These are phyloP conservation scores for Xylota segnis DNA, from an alignment of 2,888 invertebrate genomes.

Conservation along the genomic window DNA sequence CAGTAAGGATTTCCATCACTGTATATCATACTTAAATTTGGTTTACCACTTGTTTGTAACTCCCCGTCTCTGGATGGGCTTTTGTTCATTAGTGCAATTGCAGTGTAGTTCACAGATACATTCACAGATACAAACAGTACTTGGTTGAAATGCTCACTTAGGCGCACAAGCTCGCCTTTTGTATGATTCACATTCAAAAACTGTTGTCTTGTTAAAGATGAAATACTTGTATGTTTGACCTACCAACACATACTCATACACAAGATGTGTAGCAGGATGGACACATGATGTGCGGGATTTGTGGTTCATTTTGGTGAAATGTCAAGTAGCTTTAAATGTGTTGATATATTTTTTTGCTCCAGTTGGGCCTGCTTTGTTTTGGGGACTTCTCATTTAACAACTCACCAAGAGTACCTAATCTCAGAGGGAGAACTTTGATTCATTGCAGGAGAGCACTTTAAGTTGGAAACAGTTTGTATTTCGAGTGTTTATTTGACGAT, in stretches of 20 bases:
- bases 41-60: slow-evolving; percentile 39
- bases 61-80: not conserved
- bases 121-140: not conserved
- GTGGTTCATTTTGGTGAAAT: slow-evolving; percentile 24
- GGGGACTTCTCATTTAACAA: slow-evolving; percentile 15
- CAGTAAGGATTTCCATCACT: slow-evolving; percentile 49
- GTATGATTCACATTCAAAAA: slow-evolving; percentile 19
- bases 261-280: not conserved
- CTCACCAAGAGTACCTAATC: slow-evolving; percentile 1
- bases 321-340: slow-evolving; percentile 19
- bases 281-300: slow-evolving; percentile 7
- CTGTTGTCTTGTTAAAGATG: slow-evolving; percentile 31
- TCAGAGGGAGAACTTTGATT: not conserved
- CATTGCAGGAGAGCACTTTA: not conserved
- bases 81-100: slow-evolving; percentile 33
- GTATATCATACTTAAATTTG: slow-evolving; percentile 54
- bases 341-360: not conserved
- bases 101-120: slow-evolving; percentile 4
- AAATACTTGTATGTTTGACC: slow-evolving; percentile 12
- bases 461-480: not conserved
- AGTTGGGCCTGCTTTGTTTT: not conserved
- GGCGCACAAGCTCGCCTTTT: not conserved
- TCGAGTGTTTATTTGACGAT: not conserved
- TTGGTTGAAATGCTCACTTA: slow-evolving; percentile 10
- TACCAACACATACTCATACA: too few relatives aligned